Conservation (phyloP, 2,113 vertebrate species). For the Pogonocichla stellata region DNA sequence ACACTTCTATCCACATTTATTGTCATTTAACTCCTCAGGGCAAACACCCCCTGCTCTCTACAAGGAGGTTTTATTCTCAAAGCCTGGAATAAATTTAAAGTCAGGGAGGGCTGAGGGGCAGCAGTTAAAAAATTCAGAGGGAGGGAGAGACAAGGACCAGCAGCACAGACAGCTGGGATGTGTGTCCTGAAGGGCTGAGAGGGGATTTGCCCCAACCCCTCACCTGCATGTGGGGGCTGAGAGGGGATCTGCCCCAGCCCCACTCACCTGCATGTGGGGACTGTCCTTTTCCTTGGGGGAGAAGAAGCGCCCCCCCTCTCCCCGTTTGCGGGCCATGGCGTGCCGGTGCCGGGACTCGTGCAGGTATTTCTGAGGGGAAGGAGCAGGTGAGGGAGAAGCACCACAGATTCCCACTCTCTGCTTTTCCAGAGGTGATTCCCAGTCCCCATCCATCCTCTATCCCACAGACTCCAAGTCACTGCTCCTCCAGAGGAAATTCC, state of each 20-base stretch:
- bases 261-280: conserved; percentile 58
- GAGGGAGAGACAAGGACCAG: neutral
- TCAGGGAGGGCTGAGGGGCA: neutral
- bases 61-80: neutral
- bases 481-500: no score
- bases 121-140: neutral
- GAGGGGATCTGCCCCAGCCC: neutral
- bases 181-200: neutral
- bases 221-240: no score
- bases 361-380: conserved; percentile 87
- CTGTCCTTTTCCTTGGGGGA: conserved; percentile 85
- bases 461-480: no score
- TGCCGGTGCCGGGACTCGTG: conserved; percentile 96
- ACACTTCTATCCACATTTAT: neutral
- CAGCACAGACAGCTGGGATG: neutral
- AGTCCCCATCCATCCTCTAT: neutral
- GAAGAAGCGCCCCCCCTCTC: conserved; percentile 95
- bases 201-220: neutral
- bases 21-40: neutral
- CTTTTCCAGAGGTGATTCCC: rapidly evolving
- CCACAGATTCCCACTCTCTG: neutral
- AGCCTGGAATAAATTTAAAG: neutral
- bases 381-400: neutral
- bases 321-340: conserved; percentile 94
- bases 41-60: neutral